phyloP scores from a whole-genome alignment of 2,888 invertebrate genomes.

The Stegana nigrithorax region DNA sequence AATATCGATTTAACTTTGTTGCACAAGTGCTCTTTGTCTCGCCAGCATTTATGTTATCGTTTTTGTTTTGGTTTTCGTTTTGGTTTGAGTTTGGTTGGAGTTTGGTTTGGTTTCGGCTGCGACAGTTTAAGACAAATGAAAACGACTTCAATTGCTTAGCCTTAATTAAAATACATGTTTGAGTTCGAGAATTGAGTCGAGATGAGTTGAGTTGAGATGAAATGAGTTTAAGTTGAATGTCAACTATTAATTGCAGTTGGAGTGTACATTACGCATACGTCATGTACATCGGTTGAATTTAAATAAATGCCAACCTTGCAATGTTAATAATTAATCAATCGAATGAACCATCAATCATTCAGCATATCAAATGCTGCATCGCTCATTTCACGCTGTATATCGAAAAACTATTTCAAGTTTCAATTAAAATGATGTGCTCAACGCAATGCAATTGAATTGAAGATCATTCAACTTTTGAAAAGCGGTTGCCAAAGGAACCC shows the following conservation, averaged over 20 bases:
- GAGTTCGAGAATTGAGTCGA: too few relatives aligned
- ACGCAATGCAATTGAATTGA: neutral
- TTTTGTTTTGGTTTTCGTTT: neutral
- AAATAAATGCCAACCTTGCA: too few relatives aligned
- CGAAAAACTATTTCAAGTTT: neutral
- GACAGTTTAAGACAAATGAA: too few relatives aligned
- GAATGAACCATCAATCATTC: too few relatives aligned
- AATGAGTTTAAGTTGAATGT: too few relatives aligned
- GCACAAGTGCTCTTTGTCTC: constrained; percentile 1
- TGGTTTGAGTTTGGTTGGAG: neutral
- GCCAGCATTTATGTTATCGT: neutral
- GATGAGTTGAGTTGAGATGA: too few relatives aligned
- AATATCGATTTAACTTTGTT: constrained; percentile 28
- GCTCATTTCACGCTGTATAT: too few relatives aligned
- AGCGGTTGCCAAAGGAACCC: constrained; percentile 23
- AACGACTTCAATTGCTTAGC: neutral
- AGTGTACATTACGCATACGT: neutral
- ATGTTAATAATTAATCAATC: too few relatives aligned
- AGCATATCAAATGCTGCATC: too few relatives aligned
- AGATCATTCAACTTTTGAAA: constrained; percentile 25
- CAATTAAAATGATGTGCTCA: neutral
- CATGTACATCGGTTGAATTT: neutral
- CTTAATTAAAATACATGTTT: too few relatives aligned
- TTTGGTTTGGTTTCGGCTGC: too few relatives aligned
- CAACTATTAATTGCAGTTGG: too few relatives aligned